phyloP scores from a whole-genome alignment of 2,113 vertebrate genomes.

The Peucedramus taeniatus region DNA sequence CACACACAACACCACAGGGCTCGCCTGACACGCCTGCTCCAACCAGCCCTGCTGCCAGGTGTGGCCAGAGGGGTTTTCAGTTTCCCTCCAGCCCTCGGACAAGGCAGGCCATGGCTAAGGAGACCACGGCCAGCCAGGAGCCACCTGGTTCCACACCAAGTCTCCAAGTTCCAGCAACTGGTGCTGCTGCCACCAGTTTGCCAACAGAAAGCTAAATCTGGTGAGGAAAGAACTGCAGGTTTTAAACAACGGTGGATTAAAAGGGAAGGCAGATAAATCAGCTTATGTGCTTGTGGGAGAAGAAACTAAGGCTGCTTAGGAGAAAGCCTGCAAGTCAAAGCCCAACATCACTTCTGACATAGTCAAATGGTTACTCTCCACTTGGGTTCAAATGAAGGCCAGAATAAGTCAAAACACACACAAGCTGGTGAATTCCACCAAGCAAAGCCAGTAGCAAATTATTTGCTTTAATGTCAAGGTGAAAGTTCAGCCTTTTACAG shows the following conservation, averaged over 20 bases:
- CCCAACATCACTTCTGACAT: background rate
- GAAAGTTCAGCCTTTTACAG: constrained; percentile 6
- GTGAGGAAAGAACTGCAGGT: background rate
- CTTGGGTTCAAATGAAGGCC: background rate
- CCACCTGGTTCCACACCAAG: accelerated
- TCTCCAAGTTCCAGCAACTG: background rate
- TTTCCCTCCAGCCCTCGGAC: accelerated
- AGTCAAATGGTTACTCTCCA: background rate
- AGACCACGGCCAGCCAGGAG: accelerated
- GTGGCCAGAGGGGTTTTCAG: background rate
- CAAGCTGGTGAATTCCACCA: background rate
- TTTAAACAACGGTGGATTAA: background rate
- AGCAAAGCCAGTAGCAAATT: background rate
- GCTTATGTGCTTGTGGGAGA: background rate
- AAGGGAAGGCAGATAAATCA: constrained; percentile 3
- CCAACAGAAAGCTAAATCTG: background rate
- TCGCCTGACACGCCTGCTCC: accelerated
- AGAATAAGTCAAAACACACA: background rate
- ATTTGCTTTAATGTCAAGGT: background rate
- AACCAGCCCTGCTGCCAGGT: background rate
- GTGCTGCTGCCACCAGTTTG: background rate
- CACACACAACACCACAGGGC: background rate
- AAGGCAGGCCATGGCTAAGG: background rate
- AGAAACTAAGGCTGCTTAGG: background rate
- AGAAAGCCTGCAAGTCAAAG: background rate